phyloP scores from a whole-genome alignment of 1,140 invertebrate genomes.

The Drosophila mauritiana region DNA sequence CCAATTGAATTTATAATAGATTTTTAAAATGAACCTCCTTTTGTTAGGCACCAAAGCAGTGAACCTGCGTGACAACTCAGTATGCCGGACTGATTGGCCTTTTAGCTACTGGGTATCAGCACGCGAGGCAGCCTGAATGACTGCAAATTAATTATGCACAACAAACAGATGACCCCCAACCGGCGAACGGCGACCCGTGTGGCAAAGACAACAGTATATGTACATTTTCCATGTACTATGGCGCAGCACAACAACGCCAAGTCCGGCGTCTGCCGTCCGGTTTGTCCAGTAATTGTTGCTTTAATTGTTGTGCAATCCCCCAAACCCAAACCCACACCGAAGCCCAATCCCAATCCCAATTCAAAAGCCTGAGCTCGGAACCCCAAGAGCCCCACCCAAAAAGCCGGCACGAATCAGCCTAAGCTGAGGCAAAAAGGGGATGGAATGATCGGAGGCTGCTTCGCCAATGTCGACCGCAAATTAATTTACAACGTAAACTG shows the following conservation, averaged over 20 bases:
- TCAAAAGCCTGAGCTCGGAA: neutral
- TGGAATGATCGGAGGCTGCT: slow-evolving; percentile 36
- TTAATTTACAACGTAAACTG: slow-evolving; percentile 83
- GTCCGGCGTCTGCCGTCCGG: slow-evolving; percentile 43
- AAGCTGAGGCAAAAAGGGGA: slow-evolving; percentile 12
- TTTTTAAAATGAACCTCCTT: no score
- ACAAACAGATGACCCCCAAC: slow-evolving; percentile 60
- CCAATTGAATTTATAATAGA: no score
- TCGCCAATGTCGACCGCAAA: slow-evolving; percentile 79
- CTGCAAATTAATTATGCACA: slow-evolving; percentile 81
- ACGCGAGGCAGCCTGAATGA: slow-evolving; percentile 53
- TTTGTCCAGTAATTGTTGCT: slow-evolving; percentile 78
- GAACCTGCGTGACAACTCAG: neutral
- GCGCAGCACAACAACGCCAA: slow-evolving; percentile 24
- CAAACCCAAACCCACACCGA: neutral
- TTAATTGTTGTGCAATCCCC: slow-evolving; percentile 66
- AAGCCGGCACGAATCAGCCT: slow-evolving; percentile 33
- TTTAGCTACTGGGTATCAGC: slow-evolving; percentile 28
- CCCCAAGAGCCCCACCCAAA: slow-evolving; percentile 31
- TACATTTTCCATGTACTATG: slow-evolving; percentile 7
- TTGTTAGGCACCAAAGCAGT: no score
- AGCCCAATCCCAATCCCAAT: neutral
- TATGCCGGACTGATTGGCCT: neutral
- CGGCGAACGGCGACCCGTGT: slow-evolving; percentile 10
- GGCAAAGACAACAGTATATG: slow-evolving; percentile 25